Percentiles rank a stretch among this genome's conserved stretches.
These are phyloP conservation scores for Odontomachus brunneus DNA, from an alignment of 1,140 invertebrate genomes.

Conservation along the genomic window DNA sequence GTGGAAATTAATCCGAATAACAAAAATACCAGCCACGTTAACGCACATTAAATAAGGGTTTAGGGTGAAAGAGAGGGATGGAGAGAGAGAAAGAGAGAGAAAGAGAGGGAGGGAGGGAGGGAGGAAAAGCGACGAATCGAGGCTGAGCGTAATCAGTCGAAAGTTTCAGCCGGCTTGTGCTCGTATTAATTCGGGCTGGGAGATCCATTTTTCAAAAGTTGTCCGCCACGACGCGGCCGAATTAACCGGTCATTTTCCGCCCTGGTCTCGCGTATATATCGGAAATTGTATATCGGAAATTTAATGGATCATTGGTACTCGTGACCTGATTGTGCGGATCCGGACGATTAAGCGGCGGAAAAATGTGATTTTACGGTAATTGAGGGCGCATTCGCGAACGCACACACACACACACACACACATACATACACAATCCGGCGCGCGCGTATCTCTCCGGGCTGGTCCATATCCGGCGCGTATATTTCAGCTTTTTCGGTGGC, in stretches of 20 bases:
- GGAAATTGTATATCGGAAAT: conserved; percentile 71
- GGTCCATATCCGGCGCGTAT: background rate
- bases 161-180: background rate
- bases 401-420: too few species aligned
- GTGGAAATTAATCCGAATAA: background rate
- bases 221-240: background rate
- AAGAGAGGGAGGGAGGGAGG: background rate
- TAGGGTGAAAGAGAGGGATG: background rate
- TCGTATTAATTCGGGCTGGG: conserved; percentile 38
- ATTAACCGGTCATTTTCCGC: conserved; percentile 67
- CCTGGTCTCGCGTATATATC: conserved; percentile 40
- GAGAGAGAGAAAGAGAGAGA: background rate
- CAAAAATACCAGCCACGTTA: background rate
- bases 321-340: conserved; percentile 66
- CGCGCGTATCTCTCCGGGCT: too few species aligned
- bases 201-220: conserved; percentile 61
- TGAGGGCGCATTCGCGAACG: conserved; percentile 34
- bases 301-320: conserved; percentile 68
- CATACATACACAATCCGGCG: too few species aligned
- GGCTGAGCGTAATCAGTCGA: background rate
- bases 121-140: too few species aligned
- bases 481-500: conserved; percentile 49
- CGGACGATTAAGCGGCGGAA: conserved; percentile 61
- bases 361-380: conserved; percentile 72
- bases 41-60: background rate